Evolutionary conservation across 92 coral and sea anemone species (phyloP), one percentile per base, ranked within the genome.

Genomic region (Phenganax stokvisi): DNA sequence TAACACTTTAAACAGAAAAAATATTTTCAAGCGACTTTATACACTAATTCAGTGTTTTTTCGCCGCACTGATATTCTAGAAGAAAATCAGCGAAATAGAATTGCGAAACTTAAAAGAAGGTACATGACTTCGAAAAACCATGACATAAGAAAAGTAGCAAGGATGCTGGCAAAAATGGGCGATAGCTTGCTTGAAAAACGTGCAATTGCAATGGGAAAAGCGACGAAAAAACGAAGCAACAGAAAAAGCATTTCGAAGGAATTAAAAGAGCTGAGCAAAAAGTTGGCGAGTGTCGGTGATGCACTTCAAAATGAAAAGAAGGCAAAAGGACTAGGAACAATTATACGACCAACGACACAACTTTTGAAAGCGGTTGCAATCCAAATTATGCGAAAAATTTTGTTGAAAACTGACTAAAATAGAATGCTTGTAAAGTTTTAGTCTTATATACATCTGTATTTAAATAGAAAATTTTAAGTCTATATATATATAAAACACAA

Each of bases 161-260:
- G 44, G 20, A 29, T 76, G 52, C 31, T 76, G 70, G 67, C 70
- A 57, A 59, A 59, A 59, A 59, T 76, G 6, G 81, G 81, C 8
- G 81, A 76, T 69, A 37, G 56, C 44, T 76, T 76, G 56, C 70
- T 76, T 51, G 56, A 58, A 59, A 76, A 58, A 64, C 81, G 58
- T 12, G 64, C 81, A 10, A 52, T 64, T 59, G 81, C 56, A 0
- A 52, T 76, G 56, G 81, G 81, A 29, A 76, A 76, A 47, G 69
- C 69, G 12, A 59, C 44, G 29, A 76, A 59, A 51, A 76, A 25
- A 29, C 55, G 56, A 6, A 54, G 80, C 11, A 30, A 0, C 73
- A 68, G 73, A 53, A 68, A 68, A 30, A 68, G 73, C 53, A 68
- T 68, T 68, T 51, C 12, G 44, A 47, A 66, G 6, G 72, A 66